Evolutionary conservation across 2,888 invertebrate genomes (phyloP).

Genomic region (Arenicola marina): DNA sequence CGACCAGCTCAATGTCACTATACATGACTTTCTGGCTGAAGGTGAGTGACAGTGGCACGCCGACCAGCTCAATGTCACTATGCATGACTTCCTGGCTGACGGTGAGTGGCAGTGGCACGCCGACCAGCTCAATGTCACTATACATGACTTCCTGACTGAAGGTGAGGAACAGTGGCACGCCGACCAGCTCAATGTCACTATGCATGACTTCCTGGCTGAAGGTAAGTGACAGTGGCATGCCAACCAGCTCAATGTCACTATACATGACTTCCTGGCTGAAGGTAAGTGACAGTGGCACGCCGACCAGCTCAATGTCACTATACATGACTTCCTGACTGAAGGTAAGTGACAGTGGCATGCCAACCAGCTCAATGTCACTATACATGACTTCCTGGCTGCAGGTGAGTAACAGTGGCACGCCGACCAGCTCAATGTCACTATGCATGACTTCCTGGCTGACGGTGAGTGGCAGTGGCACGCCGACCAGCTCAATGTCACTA

Average conservation of each 20-base stretch:
- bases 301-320: constrained; percentile 41
- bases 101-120: constrained; percentile 41
- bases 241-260: constrained; percentile 40
- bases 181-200: constrained; percentile 41
- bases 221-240: constrained; percentile 46
- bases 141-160: constrained; percentile 48
- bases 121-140: constrained; percentile 41
- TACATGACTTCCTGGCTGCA: constrained; percentile 48
- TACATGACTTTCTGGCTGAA: constrained; percentile 44
- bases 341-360: constrained; percentile 46
- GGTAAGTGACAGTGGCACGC: constrained; percentile 46
- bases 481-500: constrained; percentile 41
- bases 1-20: constrained; percentile 41
- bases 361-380: constrained; percentile 40
- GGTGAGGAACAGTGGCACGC: constrained; percentile 42
- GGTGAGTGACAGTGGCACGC: constrained; percentile 41
- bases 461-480: constrained; percentile 41
- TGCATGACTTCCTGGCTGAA: constrained; percentile 48
- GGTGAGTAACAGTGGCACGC: constrained; percentile 41
- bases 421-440: constrained; percentile 41
- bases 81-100: constrained; percentile 49
- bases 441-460: constrained; percentile 49
- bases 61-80: constrained; percentile 41
- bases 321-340: constrained; percentile 48
- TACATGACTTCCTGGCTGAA: constrained; percentile 48